Evolutionary conservation across 2,113 vertebrate genomes (phyloP), one percentile per base, ranked within the genome.

Genomic region (Psilopsiagon aurifrons): DNA sequence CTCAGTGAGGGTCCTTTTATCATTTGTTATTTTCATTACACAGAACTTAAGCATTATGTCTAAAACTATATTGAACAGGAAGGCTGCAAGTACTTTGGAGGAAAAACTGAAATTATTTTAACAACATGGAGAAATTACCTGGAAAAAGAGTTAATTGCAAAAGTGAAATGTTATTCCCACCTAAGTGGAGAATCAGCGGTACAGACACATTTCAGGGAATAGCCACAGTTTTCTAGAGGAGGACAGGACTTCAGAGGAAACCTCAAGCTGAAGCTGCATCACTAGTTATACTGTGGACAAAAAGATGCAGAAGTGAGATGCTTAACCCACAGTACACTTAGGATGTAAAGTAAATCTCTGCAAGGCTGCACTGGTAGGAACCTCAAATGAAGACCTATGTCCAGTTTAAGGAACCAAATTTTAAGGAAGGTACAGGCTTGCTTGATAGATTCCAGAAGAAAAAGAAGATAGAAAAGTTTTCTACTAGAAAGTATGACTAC

Each of bases 391-490:
- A 55, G 13, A 80, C 4, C 17, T 18, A 29, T 13, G 24, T 29
- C 33, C 24, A 62, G 0, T n/a, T 0, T 73, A 35, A 88, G 54
- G 39, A 88, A 77, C 2, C 0, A 5, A 47, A 69, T 69, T 87
- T 89, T 78, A 87, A 60, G 51, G n/a, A 81, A 46, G 19, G 28
- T 39, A 5, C 49, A 77, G 35, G 69, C 4, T 84, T 17, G 10
- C 17, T 35, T 24, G 10, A 37, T 1, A 41, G 25, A 79, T 33
- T 60, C 74, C 39, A 79, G 33, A 75, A 87, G 22, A 68, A 23
- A 60, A 78, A 81, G 22, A n/a, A 33, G 16, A 49, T 4, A 22
- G 15, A 2, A 10, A 68, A 35, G 12, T n/a, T 90, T 90, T 69
- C 67, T 60, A 87, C 67, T 64, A 87, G 41, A 46, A 84, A 51